Base-by-base conservation (phyloP, 2,888 invertebrate genomes). In the Magallana nippona region DNA sequence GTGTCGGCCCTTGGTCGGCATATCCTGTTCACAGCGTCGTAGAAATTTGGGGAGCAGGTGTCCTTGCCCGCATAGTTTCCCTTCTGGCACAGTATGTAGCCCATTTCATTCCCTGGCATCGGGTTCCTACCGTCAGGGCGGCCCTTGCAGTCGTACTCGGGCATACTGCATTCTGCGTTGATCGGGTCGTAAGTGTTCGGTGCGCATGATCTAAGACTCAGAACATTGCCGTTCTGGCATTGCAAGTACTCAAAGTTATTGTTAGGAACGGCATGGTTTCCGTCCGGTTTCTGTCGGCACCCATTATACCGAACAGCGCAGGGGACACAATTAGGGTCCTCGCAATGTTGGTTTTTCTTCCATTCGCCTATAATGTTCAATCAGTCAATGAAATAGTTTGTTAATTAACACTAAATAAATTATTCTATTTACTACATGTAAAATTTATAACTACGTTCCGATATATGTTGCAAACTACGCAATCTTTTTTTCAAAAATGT, bases 281-380 rank as follows among this genome's bases (percentile, higher is more conserved):
- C 90, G 57, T 88, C 87, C 8, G 85, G 71, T n/a, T 84, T 83
- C 1, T 89, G 88, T 3, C 86, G 84, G 86, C 90, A 90, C 10
- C 88, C 87, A 8, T 86, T 87, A 77, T 87, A 87, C 22, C 89
- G 79, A 19, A 88, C 87, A 0, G 83, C 57, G 78, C 90, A 90
- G 11, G 89, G 89, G 10, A 85, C 79, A 83, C 90, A 90, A 5
- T 79, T 77, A 5, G 79, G 79, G 22, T 78, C 78, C 10, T 79
- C 63, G 19, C 85, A 86, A 60, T 82, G 60, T 32, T 86, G 82
- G 19, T 86, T 86, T 77, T 77, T 44, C n/a, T 82, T 19, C 55
- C 78, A 86, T 63, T 83, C 84, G 80, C 85, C 85, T 86, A 81
- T 27, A 58, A 82, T 71, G 81, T 44, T 82, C 27, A 62, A 44